These are phyloP conservation scores for Stigmatopora argus DNA, from an alignment of 2,113 vertebrate species.

Conservation along the genomic window DNA sequence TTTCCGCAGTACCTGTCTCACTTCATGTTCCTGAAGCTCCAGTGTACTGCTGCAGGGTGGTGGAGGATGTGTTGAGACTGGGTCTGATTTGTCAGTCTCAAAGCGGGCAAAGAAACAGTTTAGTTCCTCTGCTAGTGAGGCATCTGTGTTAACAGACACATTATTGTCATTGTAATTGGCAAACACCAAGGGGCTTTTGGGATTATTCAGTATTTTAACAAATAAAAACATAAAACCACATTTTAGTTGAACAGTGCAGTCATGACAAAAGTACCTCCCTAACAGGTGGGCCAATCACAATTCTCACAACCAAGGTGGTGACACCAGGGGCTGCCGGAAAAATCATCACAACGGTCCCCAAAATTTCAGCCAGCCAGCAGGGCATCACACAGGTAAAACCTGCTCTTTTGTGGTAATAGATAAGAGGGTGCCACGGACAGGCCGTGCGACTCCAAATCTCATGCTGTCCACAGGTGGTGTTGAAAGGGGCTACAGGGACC, in stretches of 20 bases:
- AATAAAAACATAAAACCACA: background rate
- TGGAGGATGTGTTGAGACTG: no score
- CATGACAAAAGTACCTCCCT: background rate
- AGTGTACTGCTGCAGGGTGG: no score
- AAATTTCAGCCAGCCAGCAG: constrained; percentile 78
- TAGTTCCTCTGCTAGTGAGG: no score
- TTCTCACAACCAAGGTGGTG: constrained; percentile 87
- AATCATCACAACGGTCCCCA: constrained; percentile 86
- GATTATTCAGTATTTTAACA: background rate
- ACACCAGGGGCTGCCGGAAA: constrained; percentile 82
- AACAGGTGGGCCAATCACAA: constrained; percentile 81
- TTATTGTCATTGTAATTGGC: no score
- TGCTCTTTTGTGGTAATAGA: background rate
- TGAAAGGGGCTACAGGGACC: constrained; percentile 85
- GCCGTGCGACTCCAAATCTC: background rate
- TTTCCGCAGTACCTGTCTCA: no score
- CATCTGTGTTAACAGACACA: no score
- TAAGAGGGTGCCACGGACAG: background rate
- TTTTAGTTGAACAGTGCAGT: constrained; percentile 39
- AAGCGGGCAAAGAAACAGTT: no score
- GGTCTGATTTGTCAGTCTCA: no score
- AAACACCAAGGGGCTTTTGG: background rate
- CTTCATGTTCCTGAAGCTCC: no score
- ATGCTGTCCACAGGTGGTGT: constrained; percentile 72
- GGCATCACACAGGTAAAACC: constrained; percentile 83